Base-by-base conservation (phyloP, 2,888 invertebrate genomes). In the Euphydryas editha region DNA sequence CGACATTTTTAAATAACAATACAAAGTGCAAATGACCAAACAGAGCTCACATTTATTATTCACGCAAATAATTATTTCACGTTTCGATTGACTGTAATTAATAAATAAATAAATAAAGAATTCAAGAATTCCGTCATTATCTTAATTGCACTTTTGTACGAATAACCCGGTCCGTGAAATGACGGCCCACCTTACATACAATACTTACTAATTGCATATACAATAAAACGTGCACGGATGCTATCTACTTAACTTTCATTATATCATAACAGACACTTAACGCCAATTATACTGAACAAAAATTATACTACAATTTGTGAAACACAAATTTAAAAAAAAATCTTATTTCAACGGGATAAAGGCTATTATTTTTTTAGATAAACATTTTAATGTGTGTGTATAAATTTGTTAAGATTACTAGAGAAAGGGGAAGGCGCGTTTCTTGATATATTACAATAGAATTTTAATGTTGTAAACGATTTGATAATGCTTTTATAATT, bases 211-310 rank as follows among this genome's bases (percentile, higher is more conserved):
- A 90, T 90, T 89, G 80, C 77, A 81, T 73, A 81, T 78, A 81
- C 75, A 82, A 80, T 80, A 81, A 77, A 82, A 84, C 83, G 81
- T 81, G 75, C 76, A 80, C 77, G 81, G 83, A 88, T 86, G 77
- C 81, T 84, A 87, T 88, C 87, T 88, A 90, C 85, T 88, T 87
- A 86, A 80, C 82, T 85, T 86, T 82, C 83, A 87, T 89, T 90
- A 86, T 83, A 85, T 87, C 85, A 88, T 90, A 90, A 87, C 88
- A 89, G 84, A 85, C 87, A 87, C 84, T 91, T 90, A 90, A 84
- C 87, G 82, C 82, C 85, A 89, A 90, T 91, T 92, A 90, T 81
- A 73, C 73, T 69, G 62, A 64, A 75, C 83, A 82, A 81, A 73
- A 62, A 71, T 71, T 60, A 66, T 72, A 76, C 69, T 76, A 58